Base-by-base conservation (phyloP, 2,888 invertebrate genomes). In the Agrochola lychnidis region DNA sequence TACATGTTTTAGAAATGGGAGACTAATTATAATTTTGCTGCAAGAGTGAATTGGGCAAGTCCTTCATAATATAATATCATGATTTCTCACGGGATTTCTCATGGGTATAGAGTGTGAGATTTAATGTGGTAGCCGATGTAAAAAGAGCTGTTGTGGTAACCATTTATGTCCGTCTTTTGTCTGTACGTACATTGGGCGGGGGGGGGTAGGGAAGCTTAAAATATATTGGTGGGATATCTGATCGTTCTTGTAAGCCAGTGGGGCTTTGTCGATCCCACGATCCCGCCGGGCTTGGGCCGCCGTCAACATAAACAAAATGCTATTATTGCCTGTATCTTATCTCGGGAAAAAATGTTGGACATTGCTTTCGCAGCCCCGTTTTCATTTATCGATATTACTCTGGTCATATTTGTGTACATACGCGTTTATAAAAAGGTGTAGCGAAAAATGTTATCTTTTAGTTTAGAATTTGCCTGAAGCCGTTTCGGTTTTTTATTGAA, bases 301-400 rank as follows among this genome's bases (percentile, higher is more conserved):
- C 93, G 94, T 95, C 95, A 93, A 95, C 94, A 94, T 95, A 95
- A 96, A 95, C 95, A 95, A 95, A 95, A 94, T 92, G 91, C 91
- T 93, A 94, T 94, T 93, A 94, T 95, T 94, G 93, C 93, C 91
- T 93, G 93, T 95, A 95, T 95, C 94, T 94, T 95, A 95, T 95
- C 94, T 93, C 81, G 85, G 86, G 91, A 90, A 93, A 94, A 93
- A 94, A 94, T 94, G 94, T 86, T 86, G 78, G 76, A 90, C 92
- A 92, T 91, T 90, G 90, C 91, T 86, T 85, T 75, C 89, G 87
- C 88, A 87, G 89, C 85, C 85, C 85, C 83, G 85, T 88, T 90
- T 89, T 90, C 90, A 90, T 92, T 91, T 91, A 90, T 89, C 87
- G 88, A 89, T 87, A 90, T 90, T 89, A 86, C 70, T 75, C 36